Percentiles rank a stretch among this genome's conserved stretches.
Evolutionary conservation across 2,113 vertebrate species (phyloP).

Genomic region (Thalassoma bifasciatum): DNA sequence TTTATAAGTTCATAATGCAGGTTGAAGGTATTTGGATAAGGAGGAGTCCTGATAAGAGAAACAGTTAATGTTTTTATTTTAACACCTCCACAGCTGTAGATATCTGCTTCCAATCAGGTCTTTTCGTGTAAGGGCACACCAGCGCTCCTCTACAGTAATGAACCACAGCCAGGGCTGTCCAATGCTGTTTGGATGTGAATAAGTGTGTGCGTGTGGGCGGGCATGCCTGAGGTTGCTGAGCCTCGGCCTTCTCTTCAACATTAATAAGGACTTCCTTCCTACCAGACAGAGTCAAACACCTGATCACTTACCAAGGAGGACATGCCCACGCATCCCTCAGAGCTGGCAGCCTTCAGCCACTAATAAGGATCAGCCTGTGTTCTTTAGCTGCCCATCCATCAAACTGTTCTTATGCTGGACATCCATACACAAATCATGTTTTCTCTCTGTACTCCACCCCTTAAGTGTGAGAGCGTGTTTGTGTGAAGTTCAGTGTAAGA

Average conservation of each 20-base stretch:
- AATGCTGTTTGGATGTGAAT: constrained; percentile 53
- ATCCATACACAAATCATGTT: constrained; percentile 70
- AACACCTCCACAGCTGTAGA: constrained; percentile 60
- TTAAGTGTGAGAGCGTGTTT: constrained; percentile 57
- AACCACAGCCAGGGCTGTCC: constrained; percentile 55
- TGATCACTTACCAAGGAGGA: constrained; percentile 77
- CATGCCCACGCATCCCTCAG: constrained; percentile 76
- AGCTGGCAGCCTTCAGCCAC: constrained; percentile 63
- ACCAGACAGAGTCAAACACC: constrained; percentile 82
- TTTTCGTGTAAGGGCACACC: constrained; percentile 67
- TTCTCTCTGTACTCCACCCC: constrained; percentile 66
- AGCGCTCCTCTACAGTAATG: constrained; percentile 53
- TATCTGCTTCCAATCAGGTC: constrained; percentile 66
- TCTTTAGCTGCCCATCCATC: constrained; percentile 73
- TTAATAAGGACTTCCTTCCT: constrained; percentile 84
- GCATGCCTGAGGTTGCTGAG: constrained; percentile 80
- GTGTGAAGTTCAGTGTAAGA: constrained; percentile 48
- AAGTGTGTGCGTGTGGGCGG: constrained; percentile 64
- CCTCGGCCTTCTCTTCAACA: constrained; percentile 71
- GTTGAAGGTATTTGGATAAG: constrained; percentile 5
- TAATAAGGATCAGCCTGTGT: constrained; percentile 73
- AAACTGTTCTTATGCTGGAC: constrained; percentile 62
- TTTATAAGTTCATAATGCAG: background rate
- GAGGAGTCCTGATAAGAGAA: background rate
- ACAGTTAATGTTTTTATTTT: constrained; percentile 54